Evolutionary conservation across 2,888 invertebrate species (phyloP).

Genomic region (Cordilura impudica): DNA sequence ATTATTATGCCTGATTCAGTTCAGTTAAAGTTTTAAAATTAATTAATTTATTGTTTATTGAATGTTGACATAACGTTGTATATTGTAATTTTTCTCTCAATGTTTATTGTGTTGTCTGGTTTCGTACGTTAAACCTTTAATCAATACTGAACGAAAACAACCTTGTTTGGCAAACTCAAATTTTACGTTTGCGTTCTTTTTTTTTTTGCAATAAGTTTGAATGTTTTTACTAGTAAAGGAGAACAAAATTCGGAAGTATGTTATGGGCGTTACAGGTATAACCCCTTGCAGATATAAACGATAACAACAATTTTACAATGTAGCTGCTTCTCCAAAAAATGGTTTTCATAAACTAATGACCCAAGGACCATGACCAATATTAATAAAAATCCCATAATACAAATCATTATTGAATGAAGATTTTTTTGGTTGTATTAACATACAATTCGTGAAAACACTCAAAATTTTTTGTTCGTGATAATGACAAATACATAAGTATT

Average conservation of each 20-base stretch:
- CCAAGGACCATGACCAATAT: slow-evolving; percentile 60
- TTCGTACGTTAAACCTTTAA: background rate
- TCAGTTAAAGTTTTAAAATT: slow-evolving; percentile 55
- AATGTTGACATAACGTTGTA: slow-evolving; percentile 60
- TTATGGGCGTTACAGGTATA: slow-evolving; percentile 61
- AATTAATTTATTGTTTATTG: slow-evolving; percentile 63
- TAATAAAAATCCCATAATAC: slow-evolving; percentile 60
- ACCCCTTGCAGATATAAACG: slow-evolving; percentile 56
- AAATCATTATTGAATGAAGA: slow-evolving; percentile 42
- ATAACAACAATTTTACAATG: slow-evolving; percentile 41
- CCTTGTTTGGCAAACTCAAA: slow-evolving; percentile 31
- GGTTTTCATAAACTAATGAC: slow-evolving; percentile 39
- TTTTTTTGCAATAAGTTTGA: background rate
- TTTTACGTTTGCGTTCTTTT: background rate
- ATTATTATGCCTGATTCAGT: no score
- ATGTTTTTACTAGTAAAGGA: background rate
- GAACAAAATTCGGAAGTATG: slow-evolving; percentile 62
- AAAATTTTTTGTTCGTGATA: background rate
- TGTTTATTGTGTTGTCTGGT: background rate
- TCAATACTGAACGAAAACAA: slow-evolving; percentile 8
- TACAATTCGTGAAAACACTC: slow-evolving; percentile 21
- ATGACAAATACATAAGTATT: background rate
- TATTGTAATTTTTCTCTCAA: slow-evolving; percentile 43
- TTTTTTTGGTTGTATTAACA: slow-evolving; percentile 32
- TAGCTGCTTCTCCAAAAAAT: slow-evolving; percentile 37